A percentile compares a stretch with the other conserved stretches of the same genome.
phyloP scores from a whole-genome alignment of 2,797 vertebrate species.

The Holocentrus rufus region DNA sequence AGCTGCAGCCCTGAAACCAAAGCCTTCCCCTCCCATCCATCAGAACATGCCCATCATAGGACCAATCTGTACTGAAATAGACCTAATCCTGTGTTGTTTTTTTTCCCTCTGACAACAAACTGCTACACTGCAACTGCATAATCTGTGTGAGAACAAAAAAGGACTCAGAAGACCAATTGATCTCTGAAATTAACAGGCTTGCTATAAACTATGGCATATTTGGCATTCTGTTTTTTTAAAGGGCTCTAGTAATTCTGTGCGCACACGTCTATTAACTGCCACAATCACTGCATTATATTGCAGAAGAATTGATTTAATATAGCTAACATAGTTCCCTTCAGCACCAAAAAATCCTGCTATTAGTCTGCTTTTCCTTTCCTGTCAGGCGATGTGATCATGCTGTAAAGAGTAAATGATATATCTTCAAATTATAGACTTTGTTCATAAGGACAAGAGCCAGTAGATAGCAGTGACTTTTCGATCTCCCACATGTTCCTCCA shows the following conservation, averaged over 20 bases:
- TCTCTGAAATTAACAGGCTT: slow-evolving; percentile 45
- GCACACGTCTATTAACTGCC: slow-evolving; percentile 35
- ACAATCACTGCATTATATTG: slow-evolving; percentile 22
- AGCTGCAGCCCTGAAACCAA: slow-evolving; percentile 74
- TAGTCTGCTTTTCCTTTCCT: not conserved
- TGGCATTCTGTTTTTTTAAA: slow-evolving; percentile 22
- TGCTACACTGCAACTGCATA: slow-evolving; percentile 28
- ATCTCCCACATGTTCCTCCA: slow-evolving; percentile 43
- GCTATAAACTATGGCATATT: slow-evolving; percentile 13
- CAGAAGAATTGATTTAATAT: slow-evolving; percentile 22
- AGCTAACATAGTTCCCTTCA: slow-evolving; percentile 8
- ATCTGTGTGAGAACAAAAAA: slow-evolving; percentile 41
- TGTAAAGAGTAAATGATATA: slow-evolving; percentile 27
- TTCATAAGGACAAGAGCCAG: slow-evolving; percentile 46
- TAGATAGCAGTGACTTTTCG: slow-evolving; percentile 50
- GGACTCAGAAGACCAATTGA: slow-evolving; percentile 51
- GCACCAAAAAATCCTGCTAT: slow-evolving; percentile 1
- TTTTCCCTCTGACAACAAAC: slow-evolving; percentile 15
- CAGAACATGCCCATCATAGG: slow-evolving; percentile 54
- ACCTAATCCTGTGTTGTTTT: slow-evolving; percentile 44
- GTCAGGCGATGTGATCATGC: slow-evolving; percentile 27
- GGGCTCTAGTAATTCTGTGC: slow-evolving; percentile 17
- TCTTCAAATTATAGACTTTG: slow-evolving; percentile 44
- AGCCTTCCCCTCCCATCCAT: slow-evolving; percentile 63
- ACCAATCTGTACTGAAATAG: slow-evolving; percentile 41